Evolutionary conservation across 2,797 vertebrate genomes (phyloP), one percentile per base, ranked within the genome.

Genomic region (Anabas testudineus): DNA sequence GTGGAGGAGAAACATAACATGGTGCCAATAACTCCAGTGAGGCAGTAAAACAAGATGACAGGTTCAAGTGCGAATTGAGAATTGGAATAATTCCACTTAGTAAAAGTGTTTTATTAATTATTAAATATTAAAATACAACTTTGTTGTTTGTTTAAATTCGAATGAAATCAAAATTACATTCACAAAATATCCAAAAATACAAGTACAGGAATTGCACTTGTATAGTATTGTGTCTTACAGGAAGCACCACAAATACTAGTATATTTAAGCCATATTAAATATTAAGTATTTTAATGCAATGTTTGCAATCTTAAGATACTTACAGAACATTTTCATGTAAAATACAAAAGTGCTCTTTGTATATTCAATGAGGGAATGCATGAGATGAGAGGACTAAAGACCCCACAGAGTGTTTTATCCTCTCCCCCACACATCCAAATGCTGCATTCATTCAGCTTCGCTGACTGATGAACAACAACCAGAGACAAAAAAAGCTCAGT

Each of bases 351-450:
- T 39, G 52, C 4, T 24, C 34, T 69, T 77, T 88, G 74, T 78
- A 74, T 53, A 12, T 26, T 48, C 53, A 12, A 37, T 26, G 52
- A 65, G 37, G 46, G 78, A 15, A 56, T 76, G 72, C 65, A 61
- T 51, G 51, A 73, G 60, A 26, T 49, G 66, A 67, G 30, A 18
- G 45, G 34, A 28, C 26, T 12, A 60, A n/a, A 74, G 75, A 78
- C 80, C 74, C 67, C 80, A 82, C 81, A 2, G 45, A 58, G 72
- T 28, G 76, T 74, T 83, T 88, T 86, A 81, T 62, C 60, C 60
- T 57, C 43, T 72, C 49, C 70, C 76, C 78, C 77, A 71, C 77
- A 71, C 51, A 47, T 56, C 61, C 64, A 34, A 83, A 58, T 18
- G 53, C 22, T 46, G 65, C 56, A 80, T 85, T 88, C 73, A 90